These are phyloP conservation scores for Tokudaia tokunoshimensis DNA, from an alignment of 2,797 vertebrate species.

Conservation along the genomic window DNA sequence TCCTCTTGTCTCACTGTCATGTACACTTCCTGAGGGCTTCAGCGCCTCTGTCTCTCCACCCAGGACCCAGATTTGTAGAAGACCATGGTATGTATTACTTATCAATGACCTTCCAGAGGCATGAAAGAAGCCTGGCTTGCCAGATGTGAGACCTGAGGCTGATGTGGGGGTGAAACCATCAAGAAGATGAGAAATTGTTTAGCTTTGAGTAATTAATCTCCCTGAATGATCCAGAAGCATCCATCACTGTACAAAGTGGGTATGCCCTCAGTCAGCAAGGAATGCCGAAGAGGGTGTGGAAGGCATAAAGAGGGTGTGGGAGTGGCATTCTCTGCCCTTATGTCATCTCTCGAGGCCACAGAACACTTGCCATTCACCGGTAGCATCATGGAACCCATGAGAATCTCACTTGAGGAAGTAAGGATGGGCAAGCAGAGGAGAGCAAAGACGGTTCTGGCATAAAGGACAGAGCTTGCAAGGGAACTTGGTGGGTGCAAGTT, in stretches of 20 bases:
- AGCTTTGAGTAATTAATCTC: not conserved
- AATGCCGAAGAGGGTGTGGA: not conserved
- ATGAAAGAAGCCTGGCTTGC: not conserved
- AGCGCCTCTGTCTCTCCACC: not conserved
- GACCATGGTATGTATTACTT: not conserved
- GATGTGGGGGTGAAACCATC: not conserved
- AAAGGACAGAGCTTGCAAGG: not conserved
- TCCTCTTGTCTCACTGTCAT: not conserved
- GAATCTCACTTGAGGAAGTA: not conserved
- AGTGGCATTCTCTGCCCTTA: not conserved
- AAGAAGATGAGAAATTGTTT: not conserved
- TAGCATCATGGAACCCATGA: rapidly evolving
- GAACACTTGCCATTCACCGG: not conserved
- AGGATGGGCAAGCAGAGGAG: not conserved
- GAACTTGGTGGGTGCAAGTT: not conserved
- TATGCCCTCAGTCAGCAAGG: rapidly evolving
- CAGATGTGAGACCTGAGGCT: not conserved
- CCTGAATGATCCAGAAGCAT: not conserved
- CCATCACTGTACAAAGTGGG: not conserved
- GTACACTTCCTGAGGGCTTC: not conserved
- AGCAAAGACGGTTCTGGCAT: not conserved
- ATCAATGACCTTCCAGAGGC: not conserved
- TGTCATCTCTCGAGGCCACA: not conserved
- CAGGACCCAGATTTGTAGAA: not conserved
- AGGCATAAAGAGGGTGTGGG: not conserved